Percentiles rank a stretch among this genome's conserved stretches.
Evolutionary conservation across 2,888 invertebrate genomes (phyloP).

Genomic region (Rhamnusium bicolor): DNA sequence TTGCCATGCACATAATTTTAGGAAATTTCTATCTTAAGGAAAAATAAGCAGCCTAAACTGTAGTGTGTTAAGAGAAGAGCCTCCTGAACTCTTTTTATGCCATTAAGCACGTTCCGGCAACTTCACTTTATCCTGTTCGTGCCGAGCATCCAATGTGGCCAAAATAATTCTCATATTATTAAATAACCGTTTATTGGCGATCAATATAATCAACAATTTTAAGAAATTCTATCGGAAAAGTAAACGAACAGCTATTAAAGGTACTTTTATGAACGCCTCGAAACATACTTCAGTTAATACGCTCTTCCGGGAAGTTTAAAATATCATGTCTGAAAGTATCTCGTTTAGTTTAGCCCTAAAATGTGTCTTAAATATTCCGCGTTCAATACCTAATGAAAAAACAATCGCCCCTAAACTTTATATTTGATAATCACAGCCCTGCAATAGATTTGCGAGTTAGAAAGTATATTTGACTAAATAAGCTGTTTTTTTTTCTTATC

Average conservation of each 20-base stretch:
- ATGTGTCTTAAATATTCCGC: neutral
- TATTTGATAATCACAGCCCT: too few species aligned
- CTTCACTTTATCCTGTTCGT: slow-evolving; percentile 47
- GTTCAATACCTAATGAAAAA: too few species aligned
- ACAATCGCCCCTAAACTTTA: too few species aligned
- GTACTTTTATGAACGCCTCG: neutral
- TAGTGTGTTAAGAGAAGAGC: slow-evolving; percentile 32
- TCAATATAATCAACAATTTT: slow-evolving; percentile 36
- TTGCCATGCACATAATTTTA: slow-evolving; percentile 1
- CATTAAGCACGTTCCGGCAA: slow-evolving; percentile 52
- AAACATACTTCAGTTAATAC: neutral
- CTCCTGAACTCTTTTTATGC: slow-evolving; percentile 47
- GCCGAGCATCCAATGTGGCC: slow-evolving; percentile 46
- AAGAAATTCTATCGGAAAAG: slow-evolving; percentile 17
- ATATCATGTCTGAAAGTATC: neutral
- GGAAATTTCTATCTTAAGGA: neutral
- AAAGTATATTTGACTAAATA: too few species aligned
- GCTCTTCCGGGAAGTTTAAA: neutral
- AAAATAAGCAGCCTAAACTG: slow-evolving; percentile 36
- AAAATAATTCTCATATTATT: slow-evolving; percentile 50
- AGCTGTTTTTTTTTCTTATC: too few species aligned
- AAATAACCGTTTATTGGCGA: slow-evolving; percentile 39
- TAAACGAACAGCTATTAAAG: slow-evolving; percentile 15
- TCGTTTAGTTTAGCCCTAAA: neutral
- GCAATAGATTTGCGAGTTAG: too few species aligned